Evolutionary conservation across 2,113 vertebrate genomes (phyloP).

Genomic region (Peromyscus maniculatus): DNA sequence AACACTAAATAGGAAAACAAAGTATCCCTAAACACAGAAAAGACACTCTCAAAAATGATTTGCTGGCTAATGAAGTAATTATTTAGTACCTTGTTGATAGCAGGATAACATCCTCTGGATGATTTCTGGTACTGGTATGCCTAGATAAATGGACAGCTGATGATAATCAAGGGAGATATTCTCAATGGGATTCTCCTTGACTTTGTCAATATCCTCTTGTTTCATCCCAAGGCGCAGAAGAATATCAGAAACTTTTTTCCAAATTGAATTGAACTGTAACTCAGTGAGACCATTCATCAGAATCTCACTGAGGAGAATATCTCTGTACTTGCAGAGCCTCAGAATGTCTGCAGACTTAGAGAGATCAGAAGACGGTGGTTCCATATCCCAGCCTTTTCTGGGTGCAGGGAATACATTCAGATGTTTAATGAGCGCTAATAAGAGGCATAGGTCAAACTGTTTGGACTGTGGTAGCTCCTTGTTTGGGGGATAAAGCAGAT

Average conservation of each 20-base stretch:
- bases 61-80: slow-evolving; percentile 59
- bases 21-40: neutral
- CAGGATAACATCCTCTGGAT: slow-evolving; percentile 84
- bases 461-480: slow-evolving; percentile 82
- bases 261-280: slow-evolving; percentile 82
- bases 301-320: slow-evolving; percentile 82
- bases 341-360: slow-evolving; percentile 83
- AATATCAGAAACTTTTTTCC: slow-evolving; percentile 83
- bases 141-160: slow-evolving; percentile 81
- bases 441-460: slow-evolving; percentile 82
- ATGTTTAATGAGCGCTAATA: slow-evolving; percentile 81
- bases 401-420: slow-evolving; percentile 82
- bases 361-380: slow-evolving; percentile 81
- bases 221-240: slow-evolving; percentile 83
- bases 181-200: slow-evolving; percentile 82
- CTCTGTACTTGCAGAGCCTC: slow-evolving; percentile 82
- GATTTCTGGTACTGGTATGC: slow-evolving; percentile 82
- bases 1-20: slow-evolving; percentile 27
- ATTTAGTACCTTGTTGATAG: slow-evolving; percentile 82
- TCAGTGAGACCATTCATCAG: slow-evolving; percentile 84
- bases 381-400: slow-evolving; percentile 80
- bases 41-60: slow-evolving; percentile 53
- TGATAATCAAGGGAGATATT: slow-evolving; percentile 83
- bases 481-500: slow-evolving; percentile 83
- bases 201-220: slow-evolving; percentile 83